phyloP scores from a whole-genome alignment of 1,140 invertebrate species.

The Akabosia matsudoensis region DNA sequence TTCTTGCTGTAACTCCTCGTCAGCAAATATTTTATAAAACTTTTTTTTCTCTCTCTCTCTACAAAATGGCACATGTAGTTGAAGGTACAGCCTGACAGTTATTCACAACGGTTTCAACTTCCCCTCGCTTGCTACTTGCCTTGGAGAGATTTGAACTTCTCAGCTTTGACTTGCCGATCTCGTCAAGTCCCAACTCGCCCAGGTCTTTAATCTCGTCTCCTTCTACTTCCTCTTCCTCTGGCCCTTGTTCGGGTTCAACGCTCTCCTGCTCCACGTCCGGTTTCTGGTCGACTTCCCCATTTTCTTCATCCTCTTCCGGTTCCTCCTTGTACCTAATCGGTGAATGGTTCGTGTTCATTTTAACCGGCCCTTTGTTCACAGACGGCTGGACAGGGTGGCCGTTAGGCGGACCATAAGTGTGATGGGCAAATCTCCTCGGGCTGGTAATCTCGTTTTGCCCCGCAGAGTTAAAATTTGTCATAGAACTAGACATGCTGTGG shows the following conservation, averaged over 20 bases:
- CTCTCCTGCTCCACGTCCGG: background rate
- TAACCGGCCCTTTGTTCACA: background rate
- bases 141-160: background rate
- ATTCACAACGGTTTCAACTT: background rate
- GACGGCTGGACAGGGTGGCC: background rate
- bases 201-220: background rate
- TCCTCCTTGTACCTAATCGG: slow-evolving; percentile 1
- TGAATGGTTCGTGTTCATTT: slow-evolving; percentile 1
- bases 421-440: background rate
- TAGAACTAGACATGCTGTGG: background rate
- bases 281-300: background rate
- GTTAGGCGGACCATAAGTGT: background rate
- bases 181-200: background rate
- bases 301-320: too few species aligned
- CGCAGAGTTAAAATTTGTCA: slow-evolving; percentile 6
- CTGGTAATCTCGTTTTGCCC: slow-evolving; percentile 7
- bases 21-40: background rate
- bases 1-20: background rate
- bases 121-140: background rate
- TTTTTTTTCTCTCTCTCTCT: background rate
- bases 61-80: background rate
- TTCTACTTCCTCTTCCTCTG: background rate
- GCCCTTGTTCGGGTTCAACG: too few species aligned
- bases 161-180: background rate
- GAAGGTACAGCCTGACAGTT: slow-evolving; percentile 19